A percentile compares a stretch with the other conserved stretches of the same genome.
Evolutionary conservation across 1,140 invertebrate species (phyloP).

Genomic region (Bradynema listronoti): DNA sequence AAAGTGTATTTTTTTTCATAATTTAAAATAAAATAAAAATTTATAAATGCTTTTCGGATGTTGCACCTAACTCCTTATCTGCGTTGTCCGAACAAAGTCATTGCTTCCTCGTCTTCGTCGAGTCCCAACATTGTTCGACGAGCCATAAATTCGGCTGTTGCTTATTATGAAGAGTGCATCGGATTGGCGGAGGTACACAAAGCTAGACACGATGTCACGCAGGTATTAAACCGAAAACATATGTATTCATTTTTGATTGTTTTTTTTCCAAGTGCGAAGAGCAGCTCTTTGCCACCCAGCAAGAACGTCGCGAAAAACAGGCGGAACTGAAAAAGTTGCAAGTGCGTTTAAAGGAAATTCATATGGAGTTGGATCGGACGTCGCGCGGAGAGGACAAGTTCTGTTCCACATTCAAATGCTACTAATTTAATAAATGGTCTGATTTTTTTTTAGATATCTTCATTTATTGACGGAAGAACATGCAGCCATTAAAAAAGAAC

Average conservation of each 20-base stretch:
- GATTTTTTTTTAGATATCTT: constrained; percentile 60
- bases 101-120: no score
- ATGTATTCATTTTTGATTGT: neutral
- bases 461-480: constrained; percentile 63
- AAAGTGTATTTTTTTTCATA: no score
- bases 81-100: no score
- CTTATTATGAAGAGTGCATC: constrained; percentile 27
- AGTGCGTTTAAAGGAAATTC: constrained; percentile 65
- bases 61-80: no score
- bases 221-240: constrained; percentile 12
- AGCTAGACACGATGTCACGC: constrained; percentile 24
- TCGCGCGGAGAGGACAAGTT: constrained; percentile 66
- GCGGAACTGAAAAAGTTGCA: constrained; percentile 63
- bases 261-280: constrained; percentile 28
- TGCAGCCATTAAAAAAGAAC: constrained; percentile 38
- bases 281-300: constrained; percentile 17
- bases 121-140: no score
- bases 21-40: no score
- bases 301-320: constrained; percentile 62
- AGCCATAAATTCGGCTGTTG: constrained; percentile 6
- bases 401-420: neutral
- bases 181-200: constrained; percentile 27
- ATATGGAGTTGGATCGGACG: constrained; percentile 67
- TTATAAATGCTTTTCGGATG: no score
- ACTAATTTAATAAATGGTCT: neutral